phyloP scores from a whole-genome alignment of 2,888 invertebrate genomes.

The Dicyrtomina minuta region DNA sequence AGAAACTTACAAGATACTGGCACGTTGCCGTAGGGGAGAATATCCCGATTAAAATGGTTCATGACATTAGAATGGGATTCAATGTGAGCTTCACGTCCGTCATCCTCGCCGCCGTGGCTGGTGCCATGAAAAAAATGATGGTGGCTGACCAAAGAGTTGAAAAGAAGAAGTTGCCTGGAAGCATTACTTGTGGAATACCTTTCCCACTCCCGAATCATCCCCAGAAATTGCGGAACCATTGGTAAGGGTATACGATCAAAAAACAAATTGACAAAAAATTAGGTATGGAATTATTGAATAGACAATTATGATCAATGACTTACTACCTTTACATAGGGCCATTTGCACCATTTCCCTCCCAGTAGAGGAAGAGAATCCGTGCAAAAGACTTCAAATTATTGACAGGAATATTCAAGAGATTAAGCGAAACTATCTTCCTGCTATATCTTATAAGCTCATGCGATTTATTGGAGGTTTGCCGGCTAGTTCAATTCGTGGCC shows the following conservation, averaged over 20 bases:
- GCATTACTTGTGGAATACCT: conserved; percentile 5
- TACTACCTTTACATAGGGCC: background rate
- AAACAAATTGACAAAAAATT: background rate
- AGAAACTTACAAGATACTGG: conserved; percentile 12
- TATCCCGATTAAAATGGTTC: conserved; percentile 5
- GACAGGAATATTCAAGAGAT: background rate
- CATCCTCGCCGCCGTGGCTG: conserved; percentile 1
- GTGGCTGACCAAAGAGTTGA: background rate
- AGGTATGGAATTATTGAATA: background rate
- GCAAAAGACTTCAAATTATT: conserved; percentile 10
- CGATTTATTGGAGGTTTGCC: conserved; percentile 14
- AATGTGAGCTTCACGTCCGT: background rate
- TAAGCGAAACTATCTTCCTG: background rate
- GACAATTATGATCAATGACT: background rate
- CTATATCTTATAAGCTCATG: background rate
- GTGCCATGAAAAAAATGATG: conserved; percentile 11
- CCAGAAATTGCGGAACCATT: conserved; percentile 23
- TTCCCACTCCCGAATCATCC: conserved; percentile 3
- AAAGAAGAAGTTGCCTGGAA: no score
- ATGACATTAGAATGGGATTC: background rate
- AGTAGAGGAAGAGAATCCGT: conserved; percentile 19
- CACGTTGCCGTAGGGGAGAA: conserved; percentile 3
- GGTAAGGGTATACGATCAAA: conserved; percentile 21
- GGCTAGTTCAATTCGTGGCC: background rate
- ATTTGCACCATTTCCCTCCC: conserved; percentile 15